Conservation (phyloP, 2,113 vertebrate genomes). For the Clarias magur region DNA sequence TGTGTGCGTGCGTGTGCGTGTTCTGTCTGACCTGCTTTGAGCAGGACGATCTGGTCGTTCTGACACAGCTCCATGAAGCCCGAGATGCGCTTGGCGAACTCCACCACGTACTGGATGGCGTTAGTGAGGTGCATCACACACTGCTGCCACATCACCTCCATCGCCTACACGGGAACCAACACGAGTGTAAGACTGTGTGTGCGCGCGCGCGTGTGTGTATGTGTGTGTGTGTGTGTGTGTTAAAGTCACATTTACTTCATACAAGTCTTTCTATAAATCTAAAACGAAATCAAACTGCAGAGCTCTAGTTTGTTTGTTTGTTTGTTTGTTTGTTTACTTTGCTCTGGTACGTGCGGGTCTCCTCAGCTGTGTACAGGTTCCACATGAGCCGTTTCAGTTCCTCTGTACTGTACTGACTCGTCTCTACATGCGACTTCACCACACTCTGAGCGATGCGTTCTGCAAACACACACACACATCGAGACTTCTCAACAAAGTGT, state of each 20-base stretch:
- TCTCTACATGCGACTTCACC: conserved; percentile 86
- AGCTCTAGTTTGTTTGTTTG: too few relatives aligned
- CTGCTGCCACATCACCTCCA: conserved; percentile 88
- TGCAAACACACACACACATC: conserved; percentile 55
- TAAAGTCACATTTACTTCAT: neutral
- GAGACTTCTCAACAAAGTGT: neutral
- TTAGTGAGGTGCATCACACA: conserved; percentile 86
- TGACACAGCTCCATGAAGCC: conserved; percentile 94
- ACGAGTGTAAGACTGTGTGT: neutral
- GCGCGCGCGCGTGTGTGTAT: too few relatives aligned
- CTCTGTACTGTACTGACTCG: conserved; percentile 84
- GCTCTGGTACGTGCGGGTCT: conserved; percentile 79
- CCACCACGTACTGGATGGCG: conserved; percentile 90
- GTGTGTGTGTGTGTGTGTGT: neutral
- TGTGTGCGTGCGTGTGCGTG: conserved; percentile 14
- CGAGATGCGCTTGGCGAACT: conserved; percentile 87
- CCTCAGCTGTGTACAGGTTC: conserved; percentile 82
- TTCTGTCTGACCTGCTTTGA: conserved; percentile 85
- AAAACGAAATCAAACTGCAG: neutral
- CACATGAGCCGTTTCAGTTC: conserved; percentile 84
- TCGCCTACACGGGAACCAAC: conserved; percentile 70
- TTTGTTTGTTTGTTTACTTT: conserved; percentile 68
- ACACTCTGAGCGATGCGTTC: conserved; percentile 84
- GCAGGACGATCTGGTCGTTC: conserved; percentile 92
- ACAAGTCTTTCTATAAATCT: neutral